Evolutionary conservation across 2,888 invertebrate genomes (phyloP), one percentile per base, ranked within the genome.

Genomic region (Phaedon cochleariae): DNA sequence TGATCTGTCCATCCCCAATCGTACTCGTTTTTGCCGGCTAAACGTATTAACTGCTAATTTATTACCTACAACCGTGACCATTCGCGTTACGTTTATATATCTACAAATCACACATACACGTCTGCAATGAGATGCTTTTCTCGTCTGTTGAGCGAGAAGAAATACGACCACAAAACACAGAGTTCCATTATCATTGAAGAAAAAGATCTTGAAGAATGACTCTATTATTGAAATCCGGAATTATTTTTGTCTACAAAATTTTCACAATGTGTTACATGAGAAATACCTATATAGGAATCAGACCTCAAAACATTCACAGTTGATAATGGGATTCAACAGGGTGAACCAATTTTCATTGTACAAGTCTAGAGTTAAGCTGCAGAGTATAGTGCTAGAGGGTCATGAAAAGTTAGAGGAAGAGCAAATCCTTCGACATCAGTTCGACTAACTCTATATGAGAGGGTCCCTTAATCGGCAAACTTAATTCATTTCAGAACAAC

Each of bases 401-500:
- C 41, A 67, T 69, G 68, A 64, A 67, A 69, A 68, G 70, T 68
- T 64, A 54, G 59, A 62, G 62, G 53, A 65, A 61, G 58, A 58
- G 62, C 67, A 67, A 59, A 65, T 65, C 69, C 65, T 41, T 41
- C 64, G 70, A 67, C 72, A 71, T 72, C 71, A 73, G 75, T 74
- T 74, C 70, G 55, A 73, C 74, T 73, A 75, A 74, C 73, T 72
- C 71, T 45, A 73, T 73, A 73, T 72, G 74, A 71, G 65, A 73
- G 77, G 77, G 76, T 74, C 75, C 75, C 74, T 74, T 79, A 79
- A 79, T 79, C 78, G 79, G 71, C 77, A 79, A 79, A 79, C 78
- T 79, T 79, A 78, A 79, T 79, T 79, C 79, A 79, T 79, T 79
- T 79, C 73, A 74, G 75, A 76, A 77, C 76, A 73, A 77, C 72